Conservation (phyloP, 2,113 vertebrate species). For the Cranoglanis bouderius region DNA sequence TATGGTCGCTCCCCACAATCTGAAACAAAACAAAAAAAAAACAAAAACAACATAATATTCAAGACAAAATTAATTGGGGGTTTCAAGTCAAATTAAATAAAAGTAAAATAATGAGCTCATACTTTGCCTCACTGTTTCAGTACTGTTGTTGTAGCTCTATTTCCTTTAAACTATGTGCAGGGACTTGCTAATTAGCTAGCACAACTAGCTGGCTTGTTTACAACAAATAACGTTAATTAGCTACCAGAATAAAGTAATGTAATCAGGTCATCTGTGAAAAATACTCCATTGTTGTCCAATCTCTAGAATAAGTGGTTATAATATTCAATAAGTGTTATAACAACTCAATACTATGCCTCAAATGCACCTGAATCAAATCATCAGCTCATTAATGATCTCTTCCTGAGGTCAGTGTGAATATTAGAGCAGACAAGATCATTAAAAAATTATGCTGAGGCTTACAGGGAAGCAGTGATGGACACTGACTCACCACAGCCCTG, state of each 20-base stretch:
- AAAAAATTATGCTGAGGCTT: neutral
- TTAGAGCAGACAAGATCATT: neutral
- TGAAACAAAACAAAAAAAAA: slow-evolving; percentile 46
- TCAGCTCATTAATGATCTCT: neutral
- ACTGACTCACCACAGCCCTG: slow-evolving; percentile 65
- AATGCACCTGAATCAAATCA: neutral
- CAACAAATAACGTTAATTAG: neutral
- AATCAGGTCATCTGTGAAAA: neutral
- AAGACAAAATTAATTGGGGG: neutral
- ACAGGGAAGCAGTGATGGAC: neutral
- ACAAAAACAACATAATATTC: neutral
- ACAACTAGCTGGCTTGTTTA: neutral
- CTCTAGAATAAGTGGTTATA: neutral
- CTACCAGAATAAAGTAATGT: neutral
- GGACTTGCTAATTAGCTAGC: neutral
- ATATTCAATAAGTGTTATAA: neutral
- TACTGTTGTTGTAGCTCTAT: neutral
- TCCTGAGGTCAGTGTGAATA: neutral
- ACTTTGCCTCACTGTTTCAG: neutral
- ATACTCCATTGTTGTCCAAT: neutral
- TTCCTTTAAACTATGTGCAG: neutral
- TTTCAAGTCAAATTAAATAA: too few species aligned
- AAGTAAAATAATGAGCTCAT: neutral
- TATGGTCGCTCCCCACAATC: slow-evolving; percentile 75
- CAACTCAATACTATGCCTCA: too few species aligned